phyloP scores from a whole-genome alignment of 2,797 vertebrate genomes.

The Nasua narica region DNA sequence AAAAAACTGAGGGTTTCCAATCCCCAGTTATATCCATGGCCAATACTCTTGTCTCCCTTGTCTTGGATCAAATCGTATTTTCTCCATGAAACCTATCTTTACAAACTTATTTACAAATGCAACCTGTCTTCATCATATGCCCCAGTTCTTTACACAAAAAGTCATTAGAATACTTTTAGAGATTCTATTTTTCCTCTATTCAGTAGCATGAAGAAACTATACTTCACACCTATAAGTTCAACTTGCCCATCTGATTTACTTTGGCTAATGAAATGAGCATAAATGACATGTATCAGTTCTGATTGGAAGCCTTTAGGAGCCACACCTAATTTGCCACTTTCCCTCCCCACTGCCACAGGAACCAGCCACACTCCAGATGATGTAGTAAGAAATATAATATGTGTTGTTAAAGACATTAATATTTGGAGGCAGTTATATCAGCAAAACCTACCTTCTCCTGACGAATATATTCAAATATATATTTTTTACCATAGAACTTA shows the following conservation, averaged over 20 bases:
- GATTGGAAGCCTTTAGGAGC: not conserved
- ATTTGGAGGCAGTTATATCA: not conserved
- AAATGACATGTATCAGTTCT: not conserved
- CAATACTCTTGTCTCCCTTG: not conserved
- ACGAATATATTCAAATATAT: not conserved
- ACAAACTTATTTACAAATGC: not conserved
- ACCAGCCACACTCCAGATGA: not conserved
- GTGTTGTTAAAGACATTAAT: slow-evolving; percentile 16
- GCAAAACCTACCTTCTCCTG: not conserved
- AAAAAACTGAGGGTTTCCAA: not conserved
- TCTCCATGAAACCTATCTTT: not conserved
- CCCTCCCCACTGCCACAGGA: not conserved
- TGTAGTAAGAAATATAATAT: slow-evolving; percentile 2
- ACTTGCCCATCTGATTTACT: not conserved
- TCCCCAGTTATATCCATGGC: not conserved
- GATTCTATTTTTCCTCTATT: not conserved
- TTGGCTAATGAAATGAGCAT: not conserved
- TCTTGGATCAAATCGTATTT: not conserved
- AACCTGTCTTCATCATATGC: not conserved
- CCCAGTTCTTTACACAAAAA: not conserved
- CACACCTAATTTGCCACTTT: not conserved
- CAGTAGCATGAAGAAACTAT: not conserved
- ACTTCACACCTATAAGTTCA: not conserved
- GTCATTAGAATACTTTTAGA: not conserved
- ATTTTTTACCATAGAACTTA: not conserved